phyloP scores from a whole-genome alignment of 1,140 invertebrate genomes.

The Anthonomus grandis region DNA sequence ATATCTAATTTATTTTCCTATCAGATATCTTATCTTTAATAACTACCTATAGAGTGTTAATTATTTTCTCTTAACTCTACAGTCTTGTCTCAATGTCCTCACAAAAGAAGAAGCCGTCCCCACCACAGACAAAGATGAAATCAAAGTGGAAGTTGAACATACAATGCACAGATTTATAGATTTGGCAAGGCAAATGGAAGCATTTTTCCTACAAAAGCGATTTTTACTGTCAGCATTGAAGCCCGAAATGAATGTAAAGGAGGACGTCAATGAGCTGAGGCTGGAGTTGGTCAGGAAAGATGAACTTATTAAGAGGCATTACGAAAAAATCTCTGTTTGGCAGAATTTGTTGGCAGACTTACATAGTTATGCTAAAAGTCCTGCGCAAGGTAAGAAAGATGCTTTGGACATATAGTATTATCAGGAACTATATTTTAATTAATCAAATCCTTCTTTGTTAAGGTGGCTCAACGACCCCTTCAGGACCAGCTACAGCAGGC shows the following conservation, averaged over 20 bases:
- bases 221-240: conserved; percentile 86
- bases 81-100: conserved; percentile 80
- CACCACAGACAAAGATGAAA: conserved; percentile 77
- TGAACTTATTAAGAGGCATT: conserved; percentile 80
- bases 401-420: neutral
- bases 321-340: conserved; percentile 88
- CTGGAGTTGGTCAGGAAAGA: conserved; percentile 83
- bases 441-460: conserved; percentile 1
- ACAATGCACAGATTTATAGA: conserved; percentile 82
- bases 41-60: neutral
- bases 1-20: no score
- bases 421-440: conserved; percentile 2
- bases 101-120: conserved; percentile 79
- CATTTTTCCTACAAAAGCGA: conserved; percentile 89
- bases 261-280: conserved; percentile 84
- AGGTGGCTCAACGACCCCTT: conserved; percentile 20
- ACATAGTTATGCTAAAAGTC: conserved; percentile 54
- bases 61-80: conserved; percentile 41
- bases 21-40: no score
- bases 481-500: conserved; percentile 11
- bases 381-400: conserved; percentile 50
- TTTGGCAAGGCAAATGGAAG: conserved; percentile 87
- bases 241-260: conserved; percentile 86
- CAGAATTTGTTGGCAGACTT: conserved; percentile 79
- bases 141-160: conserved; percentile 81